A percentile compares a stretch with the other conserved stretches of the same genome.
These are phyloP conservation scores for Takifugu ocellatus DNA, from an alignment of 2,797 vertebrate genomes.

Conservation along the genomic window DNA sequence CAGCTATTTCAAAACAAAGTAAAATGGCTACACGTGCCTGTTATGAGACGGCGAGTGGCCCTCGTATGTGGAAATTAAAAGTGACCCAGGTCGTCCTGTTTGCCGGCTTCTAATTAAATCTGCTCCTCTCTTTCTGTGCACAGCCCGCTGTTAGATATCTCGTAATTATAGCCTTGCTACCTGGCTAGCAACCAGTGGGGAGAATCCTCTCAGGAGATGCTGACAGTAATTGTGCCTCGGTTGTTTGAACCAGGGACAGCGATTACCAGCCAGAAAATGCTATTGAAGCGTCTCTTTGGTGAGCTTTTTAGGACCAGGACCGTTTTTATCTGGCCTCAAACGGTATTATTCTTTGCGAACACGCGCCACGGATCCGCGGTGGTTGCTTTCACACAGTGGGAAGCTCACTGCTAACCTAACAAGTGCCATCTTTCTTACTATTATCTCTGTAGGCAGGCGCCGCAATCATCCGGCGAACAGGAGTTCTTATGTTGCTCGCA, in stretches of 20 bases:
- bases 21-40: constrained; percentile 41
- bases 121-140: constrained; percentile 31
- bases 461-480: constrained; percentile 18
- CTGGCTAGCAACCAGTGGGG: constrained; percentile 42
- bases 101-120: constrained; percentile 58
- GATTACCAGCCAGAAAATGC: constrained; percentile 51
- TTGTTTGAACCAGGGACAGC: constrained; percentile 45
- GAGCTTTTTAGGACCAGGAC: constrained; percentile 41
- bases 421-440: constrained; percentile 16
- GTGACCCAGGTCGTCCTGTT: constrained; percentile 47
- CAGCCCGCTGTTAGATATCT: constrained; percentile 39
- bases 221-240: constrained; percentile 49
- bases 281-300: constrained; percentile 45
- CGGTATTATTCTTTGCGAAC: constrained; percentile 21
- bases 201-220: constrained; percentile 41
- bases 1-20: constrained; percentile 16
- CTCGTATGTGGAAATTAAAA: constrained; percentile 48
- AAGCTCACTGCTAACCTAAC: constrained; percentile 36
- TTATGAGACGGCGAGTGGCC: constrained; percentile 11
- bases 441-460: constrained; percentile 12
- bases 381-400: constrained; percentile 27
- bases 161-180: constrained; percentile 47
- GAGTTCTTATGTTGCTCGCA: constrained; percentile 14
- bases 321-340: constrained; percentile 15
- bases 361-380: constrained; percentile 38